These are phyloP conservation scores for Megalonaias nervosa DNA, from an alignment of 1,140 invertebrate species.

Conservation along the genomic window DNA sequence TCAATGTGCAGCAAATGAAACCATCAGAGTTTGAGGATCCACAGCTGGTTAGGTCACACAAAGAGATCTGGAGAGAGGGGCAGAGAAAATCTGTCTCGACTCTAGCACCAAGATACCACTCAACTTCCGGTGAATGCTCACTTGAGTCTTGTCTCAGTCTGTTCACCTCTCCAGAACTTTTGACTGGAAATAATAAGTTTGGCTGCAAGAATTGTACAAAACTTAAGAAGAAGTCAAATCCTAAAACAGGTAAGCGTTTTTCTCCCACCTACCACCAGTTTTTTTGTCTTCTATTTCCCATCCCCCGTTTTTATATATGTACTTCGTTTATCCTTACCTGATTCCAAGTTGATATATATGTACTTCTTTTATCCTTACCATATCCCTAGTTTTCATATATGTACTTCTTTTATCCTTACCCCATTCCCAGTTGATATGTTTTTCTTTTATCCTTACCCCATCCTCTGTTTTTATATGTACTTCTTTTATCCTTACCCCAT, in stretches of 20 bases:
- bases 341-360: too few relatives aligned
- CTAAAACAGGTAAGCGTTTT: constrained; percentile 40
- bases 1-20: constrained; percentile 6
- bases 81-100: constrained; percentile 53
- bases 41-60: constrained; percentile 34
- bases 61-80: constrained; percentile 60
- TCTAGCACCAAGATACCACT: constrained; percentile 76
- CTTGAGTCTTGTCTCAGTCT: constrained; percentile 88
- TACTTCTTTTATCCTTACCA: too few relatives aligned
- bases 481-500: too few relatives aligned
- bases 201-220: constrained; percentile 91
- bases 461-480: too few relatives aligned
- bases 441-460: too few relatives aligned
- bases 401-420: too few relatives aligned
- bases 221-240: constrained; percentile 46
- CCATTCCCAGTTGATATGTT: too few relatives aligned
- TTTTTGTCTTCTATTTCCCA: too few relatives aligned
- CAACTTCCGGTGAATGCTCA: constrained; percentile 83
- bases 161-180: constrained; percentile 90
- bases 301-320: too few relatives aligned
- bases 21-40: neutral
- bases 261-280: too few relatives aligned
- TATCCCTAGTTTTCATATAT: too few relatives aligned
- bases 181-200: constrained; percentile 93
- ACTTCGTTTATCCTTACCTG: too few relatives aligned